Evolutionary conservation across 2,888 invertebrate species (phyloP).

Genomic region (Matsumyia berberina): DNA sequence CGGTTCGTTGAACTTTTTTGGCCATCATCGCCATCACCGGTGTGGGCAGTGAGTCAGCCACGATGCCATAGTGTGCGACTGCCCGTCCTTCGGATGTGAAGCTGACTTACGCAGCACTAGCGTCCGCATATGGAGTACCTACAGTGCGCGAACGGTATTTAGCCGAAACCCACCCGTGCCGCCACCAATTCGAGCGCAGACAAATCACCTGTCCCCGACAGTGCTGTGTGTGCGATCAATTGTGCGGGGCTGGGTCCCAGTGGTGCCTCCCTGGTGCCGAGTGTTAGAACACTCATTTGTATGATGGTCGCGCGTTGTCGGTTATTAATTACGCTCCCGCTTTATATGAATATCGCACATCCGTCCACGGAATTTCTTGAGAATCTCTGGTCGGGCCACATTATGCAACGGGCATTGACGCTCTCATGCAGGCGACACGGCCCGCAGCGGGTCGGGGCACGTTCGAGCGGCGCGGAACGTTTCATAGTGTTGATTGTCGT

Average conservation of each 20-base stretch:
- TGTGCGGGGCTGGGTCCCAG: conserved; percentile 22
- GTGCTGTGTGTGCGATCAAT: conserved; percentile 70
- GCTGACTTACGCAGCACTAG: conserved; percentile 42
- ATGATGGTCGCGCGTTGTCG: conserved; percentile 69
- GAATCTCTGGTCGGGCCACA: conserved; percentile 54
- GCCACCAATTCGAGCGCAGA: conserved; percentile 45
- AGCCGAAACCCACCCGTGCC: conserved; percentile 34
- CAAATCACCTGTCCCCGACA: conserved; percentile 73
- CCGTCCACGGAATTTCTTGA: conserved; percentile 69
- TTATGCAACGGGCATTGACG: conserved; percentile 70
- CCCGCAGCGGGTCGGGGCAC: conserved; percentile 45
- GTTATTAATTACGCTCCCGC: conserved; percentile 69
- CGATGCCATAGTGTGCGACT: conserved; percentile 14
- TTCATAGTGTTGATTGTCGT: conserved; percentile 48
- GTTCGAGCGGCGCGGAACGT: conserved; percentile 40
- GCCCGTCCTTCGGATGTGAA: conserved; percentile 12
- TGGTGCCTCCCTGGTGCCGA: conserved; percentile 44
- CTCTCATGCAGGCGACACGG: conserved; percentile 50
- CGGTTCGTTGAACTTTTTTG: conserved; percentile 73
- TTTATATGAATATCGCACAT: conserved; percentile 74
- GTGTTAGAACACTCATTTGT: conserved; percentile 73
- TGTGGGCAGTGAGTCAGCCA: neutral
- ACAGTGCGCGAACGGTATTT: conserved; percentile 36
- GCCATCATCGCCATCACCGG: conserved; percentile 29
- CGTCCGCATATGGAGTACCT: conserved; percentile 32